A percentile compares a stretch with the other conserved stretches of the same genome.
phyloP scores from a whole-genome alignment of 2,797 vertebrate species.

The Falco biarmicus region DNA sequence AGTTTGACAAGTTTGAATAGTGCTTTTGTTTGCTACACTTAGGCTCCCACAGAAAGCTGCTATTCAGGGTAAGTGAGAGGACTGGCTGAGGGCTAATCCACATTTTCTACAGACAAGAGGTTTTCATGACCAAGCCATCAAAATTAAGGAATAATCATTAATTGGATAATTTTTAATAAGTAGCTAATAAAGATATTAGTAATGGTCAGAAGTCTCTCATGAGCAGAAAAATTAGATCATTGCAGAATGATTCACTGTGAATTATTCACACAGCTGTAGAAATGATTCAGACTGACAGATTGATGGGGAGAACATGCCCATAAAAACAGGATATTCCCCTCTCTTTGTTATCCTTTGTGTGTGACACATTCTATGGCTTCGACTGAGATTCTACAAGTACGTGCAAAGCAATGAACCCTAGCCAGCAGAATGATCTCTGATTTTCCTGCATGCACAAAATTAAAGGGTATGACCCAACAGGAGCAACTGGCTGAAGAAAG shows the following conservation, averaged over 20 bases:
- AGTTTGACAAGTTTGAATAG: conserved; percentile 25
- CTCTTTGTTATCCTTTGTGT: conserved; percentile 22
- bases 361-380: neutral
- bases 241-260: conserved; percentile 24
- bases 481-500: neutral
- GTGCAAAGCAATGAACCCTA: neutral
- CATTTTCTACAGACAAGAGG: neutral
- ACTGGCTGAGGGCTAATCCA: neutral
- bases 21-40: conserved; percentile 5
- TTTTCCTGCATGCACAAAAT: neutral
- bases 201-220: neutral
- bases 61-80: neutral
- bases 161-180: neutral
- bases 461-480: neutral
- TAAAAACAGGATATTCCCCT: conserved; percentile 37
- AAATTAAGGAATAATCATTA: conserved; percentile 7
- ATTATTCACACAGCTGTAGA: conserved; percentile 39
- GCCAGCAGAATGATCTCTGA: neutral
- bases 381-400: neutral
- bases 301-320: conserved; percentile 21
- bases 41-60: neutral
- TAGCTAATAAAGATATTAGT: conserved; percentile 21
- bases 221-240: conserved; percentile 27
- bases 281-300: conserved; percentile 52
- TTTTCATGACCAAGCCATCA: neutral